Evolutionary conservation across 2,888 invertebrate genomes (phyloP), one percentile per base, ranked within the genome.

Genomic region (Acanthococcus lagerstroemiae): DNA sequence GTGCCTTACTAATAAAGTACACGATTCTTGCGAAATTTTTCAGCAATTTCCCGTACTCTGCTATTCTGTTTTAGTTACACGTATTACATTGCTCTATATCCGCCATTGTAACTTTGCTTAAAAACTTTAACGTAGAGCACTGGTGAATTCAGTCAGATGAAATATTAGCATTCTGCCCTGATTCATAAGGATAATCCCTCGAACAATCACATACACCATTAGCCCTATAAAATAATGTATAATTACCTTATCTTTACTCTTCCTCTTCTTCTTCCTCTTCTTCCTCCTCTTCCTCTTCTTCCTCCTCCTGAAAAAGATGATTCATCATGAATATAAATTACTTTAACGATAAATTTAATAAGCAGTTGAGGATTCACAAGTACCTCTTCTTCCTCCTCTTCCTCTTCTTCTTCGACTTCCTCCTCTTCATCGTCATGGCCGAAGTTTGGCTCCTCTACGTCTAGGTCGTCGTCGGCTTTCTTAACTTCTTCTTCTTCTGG

Each of bases 401-500:
- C 87, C 30, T 80, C 86, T 55, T 80, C 85, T 66, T 81, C 85
- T 67, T 81, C 85, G 70, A 84, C 89, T 72, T 84, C 89, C 69
- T 84, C 87, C 71, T 85, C 87, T 71, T 86, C 88, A 69, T 84
- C 85, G 71, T 87, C 87, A 58, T 84, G 84, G 71, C 84, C 84
- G 73, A 80, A 80, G 56, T 78, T 75, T 69, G 82, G 84, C 73
- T 85, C 84, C 68, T 84, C 82, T 65, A 84, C 83, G 71, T 87
- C 85, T 70, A 84, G 84, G 70, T 86, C 86, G 68, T 82, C 85
- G 71, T 83, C 84, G 70, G 82, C 85, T 81, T 88, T 88, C 75
- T 86, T 85, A 77, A 88, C 88, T 75, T 90, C 90, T 78, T 91
- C 92, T 73, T 90, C 93, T 74, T 92, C 93, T 70, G 93, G 93